phyloP scores from a whole-genome alignment of 2,113 vertebrate species.

The Periophthalmus modestus region DNA sequence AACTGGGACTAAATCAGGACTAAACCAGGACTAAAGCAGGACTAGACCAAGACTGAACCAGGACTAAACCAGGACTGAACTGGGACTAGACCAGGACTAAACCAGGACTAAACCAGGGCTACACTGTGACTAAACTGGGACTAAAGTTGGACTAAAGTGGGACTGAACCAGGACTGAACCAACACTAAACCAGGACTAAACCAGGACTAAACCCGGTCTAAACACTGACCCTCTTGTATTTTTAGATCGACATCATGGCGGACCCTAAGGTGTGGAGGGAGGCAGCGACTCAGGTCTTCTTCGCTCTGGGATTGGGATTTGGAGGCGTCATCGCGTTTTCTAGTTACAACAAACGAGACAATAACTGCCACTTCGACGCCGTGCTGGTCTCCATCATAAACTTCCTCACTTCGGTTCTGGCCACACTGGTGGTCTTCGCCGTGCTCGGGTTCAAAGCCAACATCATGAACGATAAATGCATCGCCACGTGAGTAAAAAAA shows the following conservation, averaged over 20 bases:
- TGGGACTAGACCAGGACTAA: neutral
- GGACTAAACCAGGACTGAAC: neutral
- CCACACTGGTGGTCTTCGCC: conserved; percentile 97
- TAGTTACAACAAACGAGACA: conserved; percentile 98
- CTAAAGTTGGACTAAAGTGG: neutral
- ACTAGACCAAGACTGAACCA: neutral
- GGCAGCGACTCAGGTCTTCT: conserved; percentile 97
- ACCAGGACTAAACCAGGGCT: neutral
- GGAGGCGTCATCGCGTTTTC: conserved; percentile 98
- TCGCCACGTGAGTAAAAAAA: conserved; percentile 72
- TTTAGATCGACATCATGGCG: conserved; percentile 95
- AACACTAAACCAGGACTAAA: neutral
- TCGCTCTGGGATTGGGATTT: conserved; percentile 95
- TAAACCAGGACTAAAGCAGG: neutral
- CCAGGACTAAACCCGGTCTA: neutral
- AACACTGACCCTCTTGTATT: conserved; percentile 35
- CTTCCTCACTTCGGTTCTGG: conserved; percentile 97
- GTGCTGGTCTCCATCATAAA: conserved; percentile 97
- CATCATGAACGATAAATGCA: conserved; percentile 89
- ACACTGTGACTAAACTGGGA: neutral
- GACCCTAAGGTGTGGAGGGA: conserved; percentile 96
- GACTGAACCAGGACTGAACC: too few relatives aligned
- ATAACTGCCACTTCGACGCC: conserved; percentile 99
- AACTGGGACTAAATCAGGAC: neutral
- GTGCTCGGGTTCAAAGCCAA: conserved; percentile 99